phyloP scores from a whole-genome alignment of 2,797 vertebrate species.

The Perdix hodgsoniae region DNA sequence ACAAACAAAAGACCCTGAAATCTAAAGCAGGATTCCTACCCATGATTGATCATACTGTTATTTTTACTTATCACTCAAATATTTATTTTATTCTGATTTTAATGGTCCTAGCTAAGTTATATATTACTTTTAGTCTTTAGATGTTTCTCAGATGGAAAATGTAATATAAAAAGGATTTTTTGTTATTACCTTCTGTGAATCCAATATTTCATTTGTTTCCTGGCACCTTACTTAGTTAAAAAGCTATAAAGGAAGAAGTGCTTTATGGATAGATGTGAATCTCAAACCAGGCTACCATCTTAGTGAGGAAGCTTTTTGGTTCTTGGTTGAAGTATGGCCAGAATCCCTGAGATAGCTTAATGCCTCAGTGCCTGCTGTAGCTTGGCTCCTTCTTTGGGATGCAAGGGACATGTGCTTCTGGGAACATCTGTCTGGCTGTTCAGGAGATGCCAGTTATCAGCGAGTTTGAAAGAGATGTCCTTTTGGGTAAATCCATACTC shows the following conservation, averaged over 20 bases:
- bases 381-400: background rate
- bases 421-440: slow-evolving; percentile 11
- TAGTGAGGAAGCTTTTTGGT: background rate
- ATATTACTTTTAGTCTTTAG: background rate
- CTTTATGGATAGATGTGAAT: background rate
- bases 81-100: background rate
- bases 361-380: background rate
- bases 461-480: slow-evolving; percentile 38
- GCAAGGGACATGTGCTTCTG: background rate
- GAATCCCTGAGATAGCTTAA: background rate
- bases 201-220: background rate
- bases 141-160: background rate
- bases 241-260: background rate
- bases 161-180: background rate
- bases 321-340: background rate
- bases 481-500: slow-evolving; percentile 38
- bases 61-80: background rate
- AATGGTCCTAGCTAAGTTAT: background rate
- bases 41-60: background rate
- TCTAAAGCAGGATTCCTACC: background rate
- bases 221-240: background rate
- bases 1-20: background rate
- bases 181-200: background rate
- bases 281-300: background rate
- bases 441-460: slow-evolving; percentile 19